Base-by-base conservation (phyloP, 2,888 invertebrate genomes). In the Phorcus lineatus region DNA sequence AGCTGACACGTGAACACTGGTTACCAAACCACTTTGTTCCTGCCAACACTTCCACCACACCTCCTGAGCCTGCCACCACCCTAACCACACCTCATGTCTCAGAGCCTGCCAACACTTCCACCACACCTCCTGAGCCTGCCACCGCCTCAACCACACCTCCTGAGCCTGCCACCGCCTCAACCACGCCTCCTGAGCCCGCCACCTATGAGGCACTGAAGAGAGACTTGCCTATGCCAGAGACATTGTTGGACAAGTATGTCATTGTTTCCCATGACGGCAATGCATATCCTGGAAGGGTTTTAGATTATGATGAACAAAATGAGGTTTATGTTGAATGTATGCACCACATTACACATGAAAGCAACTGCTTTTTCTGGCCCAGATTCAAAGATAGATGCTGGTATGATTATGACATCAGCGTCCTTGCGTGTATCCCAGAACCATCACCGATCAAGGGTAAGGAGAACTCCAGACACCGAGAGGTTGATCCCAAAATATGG, bases 321-420 rank as follows among this genome's bases (percentile, higher is more conserved):
- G 74, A 28, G 11, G 31, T 74, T 36, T 74, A 74, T 74, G 74
- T 74, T 74, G 74, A 74, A 74, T 74, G 28, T n/a, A 74, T 74
- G 74, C 74, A 74, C 36, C 74, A 74, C 17, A 36, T 74, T 16
- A 74, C 74, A 28, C 11, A 74, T 17, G 36, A 31, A 31, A 74
- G 74, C 16, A 74, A 74, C n/a, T 74, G 74, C 36, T 31, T 74
- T 36, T 31, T 74, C n/a, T 74, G 74, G 74, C 74, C 74, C 31
- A 74, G 36, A 36, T 28, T 31, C 31, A 74, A 74, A 74, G 74
- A 74, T 31, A 74, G 74, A 31, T 74, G 74, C 74, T 74, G 74
- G 74, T 74, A 74, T 36, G 31, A 28, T 74, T 74, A 74, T 31
- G n/a, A 74, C 13, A 74, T 16, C 74, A 74, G 74, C 17, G 36